Percentiles rank a stretch among this genome's conserved stretches.
These are phyloP conservation scores for Grallaria varia DNA, from an alignment of 2,113 vertebrate genomes.

Conservation along the genomic window DNA sequence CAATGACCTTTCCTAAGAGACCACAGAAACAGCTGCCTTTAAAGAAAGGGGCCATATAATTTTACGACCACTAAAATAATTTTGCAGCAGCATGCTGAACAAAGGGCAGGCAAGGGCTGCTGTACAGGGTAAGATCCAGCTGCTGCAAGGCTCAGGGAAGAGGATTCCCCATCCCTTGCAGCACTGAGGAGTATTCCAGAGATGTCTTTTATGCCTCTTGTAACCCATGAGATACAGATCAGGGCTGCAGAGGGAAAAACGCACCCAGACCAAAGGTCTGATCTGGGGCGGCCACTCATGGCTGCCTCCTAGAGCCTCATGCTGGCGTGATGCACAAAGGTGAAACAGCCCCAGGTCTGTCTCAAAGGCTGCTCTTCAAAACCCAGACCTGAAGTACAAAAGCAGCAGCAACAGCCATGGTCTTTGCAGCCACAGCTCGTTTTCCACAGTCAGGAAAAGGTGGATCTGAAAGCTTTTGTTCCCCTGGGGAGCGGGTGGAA, in stretches of 20 bases:
- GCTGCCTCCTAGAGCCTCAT: not conserved
- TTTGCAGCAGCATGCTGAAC: slow-evolving; percentile 3
- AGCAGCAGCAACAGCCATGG: not conserved
- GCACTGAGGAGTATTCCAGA: not conserved
- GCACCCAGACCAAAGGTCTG: not conserved
- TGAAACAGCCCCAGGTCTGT: not conserved
- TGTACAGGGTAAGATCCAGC: not conserved
- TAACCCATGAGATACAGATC: not conserved
- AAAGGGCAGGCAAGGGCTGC: slow-evolving; percentile 4
- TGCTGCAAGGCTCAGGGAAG: not conserved
- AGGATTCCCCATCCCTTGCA: not conserved
- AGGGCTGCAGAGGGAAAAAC: not conserved
- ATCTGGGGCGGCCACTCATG: not conserved
- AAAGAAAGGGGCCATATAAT: slow-evolving; percentile 44
- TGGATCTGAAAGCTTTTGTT: slow-evolving; percentile 62
- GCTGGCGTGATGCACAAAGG: not conserved
- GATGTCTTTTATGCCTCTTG: not conserved
- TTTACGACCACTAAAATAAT: slow-evolving; percentile 45
- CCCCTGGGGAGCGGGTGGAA: slow-evolving; percentile 45
- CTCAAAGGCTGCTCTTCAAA: slow-evolving; percentile 40
- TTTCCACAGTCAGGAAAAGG: slow-evolving; percentile 36
- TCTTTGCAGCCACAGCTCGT: not conserved
- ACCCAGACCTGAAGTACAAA: slow-evolving; percentile 5
- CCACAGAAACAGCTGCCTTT: slow-evolving; percentile 46
- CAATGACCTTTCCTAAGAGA: slow-evolving; percentile 21